Evolutionary conservation across 2,113 vertebrate species (phyloP).

Genomic region (Pseudopodoces humilis): DNA sequence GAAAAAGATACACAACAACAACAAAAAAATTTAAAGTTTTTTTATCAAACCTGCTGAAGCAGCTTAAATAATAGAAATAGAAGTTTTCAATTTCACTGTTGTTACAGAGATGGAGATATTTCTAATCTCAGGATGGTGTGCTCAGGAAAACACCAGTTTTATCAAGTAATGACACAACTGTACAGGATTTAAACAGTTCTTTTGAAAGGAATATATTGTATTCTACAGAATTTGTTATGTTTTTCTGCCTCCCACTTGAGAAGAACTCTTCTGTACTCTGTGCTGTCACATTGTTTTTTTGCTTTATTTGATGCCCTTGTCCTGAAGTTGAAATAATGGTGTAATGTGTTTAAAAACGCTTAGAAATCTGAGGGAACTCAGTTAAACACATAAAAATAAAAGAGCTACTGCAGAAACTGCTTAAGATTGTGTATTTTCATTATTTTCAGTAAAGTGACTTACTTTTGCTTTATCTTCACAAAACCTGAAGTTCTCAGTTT

Average conservation of each 20-base stretch:
- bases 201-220: background rate
- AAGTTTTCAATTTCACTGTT: background rate
- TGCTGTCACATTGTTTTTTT: background rate
- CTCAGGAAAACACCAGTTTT: background rate
- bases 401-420: background rate
- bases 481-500: background rate
- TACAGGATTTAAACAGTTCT: background rate
- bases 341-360: background rate
- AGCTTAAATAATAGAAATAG: background rate
- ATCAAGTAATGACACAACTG: background rate
- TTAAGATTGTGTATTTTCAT: background rate
- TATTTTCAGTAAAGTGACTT: background rate
- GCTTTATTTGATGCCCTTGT: background rate
- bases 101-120: background rate
- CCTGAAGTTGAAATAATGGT: background rate
- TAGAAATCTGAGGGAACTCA: background rate
- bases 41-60: background rate
- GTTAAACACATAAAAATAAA: background rate
- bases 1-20: background rate
- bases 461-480: background rate
- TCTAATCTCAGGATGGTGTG: rapidly evolving
- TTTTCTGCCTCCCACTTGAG: background rate
- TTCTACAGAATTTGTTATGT: background rate
- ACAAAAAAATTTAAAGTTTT: background rate
- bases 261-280: background rate